Evolutionary conservation across 2,888 invertebrate species (phyloP).

Genomic region (Acrobasis consociella): DNA sequence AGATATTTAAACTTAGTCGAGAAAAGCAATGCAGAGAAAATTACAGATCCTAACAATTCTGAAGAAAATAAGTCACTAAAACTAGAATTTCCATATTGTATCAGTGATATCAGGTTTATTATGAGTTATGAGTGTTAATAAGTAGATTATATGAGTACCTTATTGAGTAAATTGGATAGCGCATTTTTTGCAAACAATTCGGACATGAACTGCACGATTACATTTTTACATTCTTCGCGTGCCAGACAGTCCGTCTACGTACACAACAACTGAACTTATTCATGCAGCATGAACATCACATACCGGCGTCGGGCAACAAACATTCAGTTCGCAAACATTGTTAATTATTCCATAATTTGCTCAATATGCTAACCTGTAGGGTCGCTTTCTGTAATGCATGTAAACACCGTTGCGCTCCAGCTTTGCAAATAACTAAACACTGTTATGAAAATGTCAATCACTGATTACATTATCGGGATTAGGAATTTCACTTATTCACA

Average conservation of each 20-base stretch:
- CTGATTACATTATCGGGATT: constrained; percentile 31
- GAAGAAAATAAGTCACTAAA: background rate
- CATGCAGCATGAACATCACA: constrained; percentile 3
- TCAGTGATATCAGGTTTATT: background rate
- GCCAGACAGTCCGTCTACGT: constrained; percentile 1
- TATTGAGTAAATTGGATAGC: background rate
- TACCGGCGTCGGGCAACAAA: background rate
- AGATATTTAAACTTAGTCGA: background rate
- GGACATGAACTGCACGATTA: constrained; percentile 16
- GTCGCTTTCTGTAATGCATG: constrained; percentile 82
- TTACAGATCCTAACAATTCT: too few relatives aligned
- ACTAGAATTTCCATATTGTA: background rate
- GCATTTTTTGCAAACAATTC: constrained; percentile 14
- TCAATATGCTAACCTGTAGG: constrained; percentile 63
- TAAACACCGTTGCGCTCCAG: constrained; percentile 79
- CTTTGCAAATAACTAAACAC: constrained; percentile 63
- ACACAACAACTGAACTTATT: constrained; percentile 1
- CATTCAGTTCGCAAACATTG: constrained; percentile 12
- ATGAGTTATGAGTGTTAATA: background rate
- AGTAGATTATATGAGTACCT: too few relatives aligned
- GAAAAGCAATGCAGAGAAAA: too few relatives aligned
- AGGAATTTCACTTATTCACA: constrained; percentile 28
- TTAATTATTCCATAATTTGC: constrained; percentile 20
- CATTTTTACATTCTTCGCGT: constrained; percentile 12
- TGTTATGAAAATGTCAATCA: constrained; percentile 42